These are phyloP conservation scores for Morpho deidamia DNA, from an alignment of 2,888 invertebrate species.

Conservation along the genomic window DNA sequence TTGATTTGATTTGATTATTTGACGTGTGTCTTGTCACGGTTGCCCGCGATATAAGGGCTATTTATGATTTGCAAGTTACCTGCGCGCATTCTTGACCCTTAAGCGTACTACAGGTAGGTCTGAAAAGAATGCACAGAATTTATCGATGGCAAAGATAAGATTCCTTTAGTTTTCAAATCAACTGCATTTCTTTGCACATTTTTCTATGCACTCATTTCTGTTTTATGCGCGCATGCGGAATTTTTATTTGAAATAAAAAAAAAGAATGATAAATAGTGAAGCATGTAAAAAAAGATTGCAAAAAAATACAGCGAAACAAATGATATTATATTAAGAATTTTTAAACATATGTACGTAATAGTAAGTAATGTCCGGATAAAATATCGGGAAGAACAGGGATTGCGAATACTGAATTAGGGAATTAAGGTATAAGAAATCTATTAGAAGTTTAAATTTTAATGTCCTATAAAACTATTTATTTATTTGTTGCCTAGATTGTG, in stretches of 20 bases:
- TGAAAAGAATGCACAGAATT: slow-evolving; percentile 76
- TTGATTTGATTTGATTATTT: too few species aligned
- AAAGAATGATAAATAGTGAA: slow-evolving; percentile 25
- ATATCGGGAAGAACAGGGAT: too few species aligned
- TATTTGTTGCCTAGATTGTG: too few species aligned
- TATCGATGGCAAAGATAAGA: slow-evolving; percentile 56
- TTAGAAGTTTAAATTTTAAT: too few species aligned
- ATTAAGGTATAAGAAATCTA: too few species aligned
- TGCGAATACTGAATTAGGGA: too few species aligned
- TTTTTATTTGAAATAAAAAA: slow-evolving; percentile 17
- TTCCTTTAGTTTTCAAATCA: slow-evolving; percentile 6
- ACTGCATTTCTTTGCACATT: slow-evolving; percentile 74
- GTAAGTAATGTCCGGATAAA: too few species aligned
- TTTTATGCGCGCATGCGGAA: slow-evolving; percentile 7
- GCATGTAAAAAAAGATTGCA: slow-evolving; percentile 46
- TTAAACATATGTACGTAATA: too few species aligned
- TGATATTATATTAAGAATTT: not conserved
- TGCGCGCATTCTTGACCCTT: slow-evolving; percentile 19
- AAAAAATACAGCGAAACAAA: slow-evolving; percentile 61
- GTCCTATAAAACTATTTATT: not conserved
- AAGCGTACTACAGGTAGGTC: slow-evolving; percentile 48
- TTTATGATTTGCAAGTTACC: slow-evolving; percentile 12
- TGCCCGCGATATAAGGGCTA: too few species aligned
- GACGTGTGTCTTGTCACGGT: too few species aligned
- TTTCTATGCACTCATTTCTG: slow-evolving; percentile 74